Base-by-base conservation (phyloP, 2,113 vertebrate genomes). In the Chrysemys picta region DNA sequence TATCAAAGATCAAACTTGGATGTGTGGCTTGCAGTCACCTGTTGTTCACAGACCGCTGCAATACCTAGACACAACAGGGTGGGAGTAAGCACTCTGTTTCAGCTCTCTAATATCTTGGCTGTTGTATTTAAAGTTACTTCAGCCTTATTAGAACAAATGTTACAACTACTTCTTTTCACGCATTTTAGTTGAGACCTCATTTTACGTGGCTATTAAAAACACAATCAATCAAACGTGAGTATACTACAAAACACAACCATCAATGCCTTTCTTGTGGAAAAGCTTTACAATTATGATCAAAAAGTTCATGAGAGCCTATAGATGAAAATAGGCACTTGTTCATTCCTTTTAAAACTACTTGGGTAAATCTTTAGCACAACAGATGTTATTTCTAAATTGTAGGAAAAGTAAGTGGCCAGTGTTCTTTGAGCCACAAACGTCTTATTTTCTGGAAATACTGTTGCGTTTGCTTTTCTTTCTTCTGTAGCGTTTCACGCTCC, bases 51-150 rank as follows among this genome's bases (percentile, higher is more conserved):
- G 78, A 80, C 91, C 80, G 80, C 78, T 81, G 82, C 94, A 95
- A 96, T 42, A 85, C 19, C 38, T 85, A 78, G 52, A 93, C 91
- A 94, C 95, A 97, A 97, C 97, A 97, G 96, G 97, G 96, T 96
- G 42, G 75, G 75, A 78, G 75, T 78, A 47, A 45, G 75, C 75
- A 78, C 38, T 78, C 75, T 27, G 42, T 47, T 78, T 45, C 75
- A 47, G 75, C 42, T 78, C 75, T 78, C 38, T 76, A 45, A 13
- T 25, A 27, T 9, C 14, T 72, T 47, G 42, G 42, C 75, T 72
- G 21, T 38, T 38, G 35, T 38, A 19, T 38, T 38, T 38, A 72
- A 78, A 78, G 75, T 47, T 78, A 25, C 75, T 78, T 45, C 72
- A 76, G 14, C 38, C 72, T 75, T 42, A 42, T 45, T 27, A 42